A percentile compares a stretch with the other conserved stretches of the same genome.
Evolutionary conservation across 2,888 invertebrate genomes (phyloP).

Genomic region (Temnothorax rugatulus): DNA sequence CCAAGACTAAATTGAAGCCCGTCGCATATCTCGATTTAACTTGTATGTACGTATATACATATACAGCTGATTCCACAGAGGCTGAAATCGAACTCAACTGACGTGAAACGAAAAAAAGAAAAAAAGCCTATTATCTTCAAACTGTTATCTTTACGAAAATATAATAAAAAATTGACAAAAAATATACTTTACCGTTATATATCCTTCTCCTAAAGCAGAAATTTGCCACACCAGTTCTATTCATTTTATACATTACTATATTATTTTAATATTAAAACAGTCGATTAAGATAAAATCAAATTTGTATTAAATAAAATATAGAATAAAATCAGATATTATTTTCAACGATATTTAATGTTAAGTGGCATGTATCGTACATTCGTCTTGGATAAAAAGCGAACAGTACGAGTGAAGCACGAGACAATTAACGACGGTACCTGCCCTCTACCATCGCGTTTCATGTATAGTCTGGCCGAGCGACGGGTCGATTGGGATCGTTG

Average conservation of each 20-base stretch:
- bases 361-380: background rate
- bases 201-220: background rate
- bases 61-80: slow-evolving; percentile 37
- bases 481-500: slow-evolving; percentile 67
- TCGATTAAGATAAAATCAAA: background rate
- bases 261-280: background rate
- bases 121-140: slow-evolving; percentile 9
- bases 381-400: slow-evolving; percentile 38
- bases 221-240: background rate
- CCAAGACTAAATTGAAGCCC: slow-evolving; percentile 51
- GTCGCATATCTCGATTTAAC: slow-evolving; percentile 54
- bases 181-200: background rate
- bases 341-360: background rate
- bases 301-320: background rate
- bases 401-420: slow-evolving; percentile 64
- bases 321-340: slow-evolving; percentile 9
- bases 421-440: slow-evolving; percentile 76
- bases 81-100: slow-evolving; percentile 45
- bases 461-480: slow-evolving; percentile 55
- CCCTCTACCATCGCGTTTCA: slow-evolving; percentile 68
- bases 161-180: slow-evolving; percentile 13
- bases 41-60: slow-evolving; percentile 34
- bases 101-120: slow-evolving; percentile 31
- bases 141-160: slow-evolving; percentile 34
- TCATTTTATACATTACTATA: background rate